A percentile compares a stretch with the other conserved stretches of the same genome.
Conservation (phyloP, 2,888 invertebrate species). For the Steinernema carpocapsae region DNA sequence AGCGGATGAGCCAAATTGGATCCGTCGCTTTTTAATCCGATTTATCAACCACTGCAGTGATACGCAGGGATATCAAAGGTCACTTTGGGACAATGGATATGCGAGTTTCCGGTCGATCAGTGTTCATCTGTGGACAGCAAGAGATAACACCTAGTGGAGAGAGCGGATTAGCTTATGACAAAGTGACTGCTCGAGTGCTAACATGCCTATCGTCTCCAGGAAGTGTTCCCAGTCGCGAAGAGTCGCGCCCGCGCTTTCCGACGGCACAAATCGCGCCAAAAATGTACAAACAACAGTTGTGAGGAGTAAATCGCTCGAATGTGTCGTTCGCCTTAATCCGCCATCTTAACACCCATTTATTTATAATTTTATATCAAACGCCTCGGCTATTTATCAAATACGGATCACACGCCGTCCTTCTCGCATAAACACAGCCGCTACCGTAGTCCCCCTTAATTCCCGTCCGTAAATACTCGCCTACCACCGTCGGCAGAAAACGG, state of each 20-base stretch:
- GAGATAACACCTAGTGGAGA: background rate
- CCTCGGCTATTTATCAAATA: slow-evolving; percentile 31
- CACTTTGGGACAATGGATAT: slow-evolving; percentile 20
- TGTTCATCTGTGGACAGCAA: too few relatives aligned
- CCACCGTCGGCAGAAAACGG: background rate
- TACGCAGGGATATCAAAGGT: background rate
- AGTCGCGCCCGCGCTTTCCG: background rate
- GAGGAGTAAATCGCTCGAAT: background rate
- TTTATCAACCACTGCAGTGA: background rate
- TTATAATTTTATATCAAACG: slow-evolving; percentile 31
- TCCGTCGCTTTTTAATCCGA: background rate
- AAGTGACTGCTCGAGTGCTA: slow-evolving; percentile 10
- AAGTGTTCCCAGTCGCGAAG: background rate
- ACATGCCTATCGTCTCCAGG: slow-evolving; percentile 2
- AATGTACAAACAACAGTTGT: slow-evolving; percentile 29
- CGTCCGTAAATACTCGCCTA: background rate
- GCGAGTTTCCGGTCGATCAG: slow-evolving; percentile 17
- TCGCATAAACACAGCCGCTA: slow-evolving; percentile 20
- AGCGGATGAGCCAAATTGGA: background rate
- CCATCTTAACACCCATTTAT: slow-evolving; percentile 13
- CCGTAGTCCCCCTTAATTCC: background rate
- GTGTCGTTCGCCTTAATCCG: slow-evolving; percentile 10
- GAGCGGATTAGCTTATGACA: background rate
- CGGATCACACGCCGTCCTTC: slow-evolving; percentile 15
- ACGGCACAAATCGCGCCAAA: background rate